phyloP scores from a whole-genome alignment of 2,113 vertebrate species.

The Himantopus leucocephalus region DNA sequence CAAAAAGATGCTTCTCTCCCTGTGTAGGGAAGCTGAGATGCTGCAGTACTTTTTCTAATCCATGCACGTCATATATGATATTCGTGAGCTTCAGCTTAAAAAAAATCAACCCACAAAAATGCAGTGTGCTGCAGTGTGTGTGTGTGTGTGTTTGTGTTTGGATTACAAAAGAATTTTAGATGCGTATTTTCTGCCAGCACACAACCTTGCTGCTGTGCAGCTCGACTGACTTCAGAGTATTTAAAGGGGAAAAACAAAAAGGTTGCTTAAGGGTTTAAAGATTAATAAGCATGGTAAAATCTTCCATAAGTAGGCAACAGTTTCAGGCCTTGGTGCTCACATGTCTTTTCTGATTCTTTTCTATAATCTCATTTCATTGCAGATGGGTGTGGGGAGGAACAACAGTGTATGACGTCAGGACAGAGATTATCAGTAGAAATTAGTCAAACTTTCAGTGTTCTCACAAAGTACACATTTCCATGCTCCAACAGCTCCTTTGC shows the following conservation, averaged over 20 bases:
- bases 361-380: not conserved
- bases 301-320: not conserved
- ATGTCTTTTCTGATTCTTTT: not conserved
- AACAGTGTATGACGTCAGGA: not conserved
- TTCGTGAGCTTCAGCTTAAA: not conserved
- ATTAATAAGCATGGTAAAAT: not conserved
- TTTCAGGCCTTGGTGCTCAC: not conserved
- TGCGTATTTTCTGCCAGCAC: not conserved
- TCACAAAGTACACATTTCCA: not conserved
- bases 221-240: not conserved
- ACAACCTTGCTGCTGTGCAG: not conserved
- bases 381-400: not conserved
- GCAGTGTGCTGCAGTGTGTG: not conserved
- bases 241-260: not conserved
- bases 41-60: not conserved
- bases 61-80: not conserved
- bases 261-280: not conserved
- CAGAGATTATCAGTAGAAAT: slow-evolving; percentile 44
- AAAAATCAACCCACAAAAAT: not conserved
- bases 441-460: not conserved
- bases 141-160: not conserved
- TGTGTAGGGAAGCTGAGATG: not conserved
- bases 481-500: not conserved
- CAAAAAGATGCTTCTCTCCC: not conserved
- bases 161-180: not conserved